Percentiles rank a stretch among this genome's conserved stretches.
Conservation (phyloP, 1,140 invertebrate species). For the Stegodyphus mimosarum region DNA sequence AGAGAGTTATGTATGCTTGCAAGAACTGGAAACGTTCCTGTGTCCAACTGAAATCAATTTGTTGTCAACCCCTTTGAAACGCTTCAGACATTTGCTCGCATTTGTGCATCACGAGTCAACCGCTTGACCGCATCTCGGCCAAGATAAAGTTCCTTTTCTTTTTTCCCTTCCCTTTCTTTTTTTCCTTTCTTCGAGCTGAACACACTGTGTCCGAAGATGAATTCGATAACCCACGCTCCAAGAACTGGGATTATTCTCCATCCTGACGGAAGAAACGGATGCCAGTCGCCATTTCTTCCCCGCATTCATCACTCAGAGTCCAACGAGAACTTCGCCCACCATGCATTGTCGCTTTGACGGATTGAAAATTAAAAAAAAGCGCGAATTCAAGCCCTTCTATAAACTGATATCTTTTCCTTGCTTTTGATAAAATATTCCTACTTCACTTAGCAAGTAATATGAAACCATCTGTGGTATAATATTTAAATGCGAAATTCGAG, state of each 20-base stretch:
- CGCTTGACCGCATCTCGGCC: too few relatives aligned
- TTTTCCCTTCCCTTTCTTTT: neutral
- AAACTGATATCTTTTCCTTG: too few relatives aligned
- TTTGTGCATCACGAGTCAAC: too few relatives aligned
- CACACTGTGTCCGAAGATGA: conserved; percentile 37
- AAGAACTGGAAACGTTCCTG: too few relatives aligned
- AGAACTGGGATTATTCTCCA: conserved; percentile 50
- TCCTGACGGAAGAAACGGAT: conserved; percentile 39
- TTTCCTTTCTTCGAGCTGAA: neutral
- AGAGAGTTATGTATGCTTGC: too few relatives aligned
- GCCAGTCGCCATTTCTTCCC: neutral
- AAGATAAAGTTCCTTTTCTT: conserved; percentile 22
- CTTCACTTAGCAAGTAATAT: too few relatives aligned
- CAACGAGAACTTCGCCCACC: neutral
- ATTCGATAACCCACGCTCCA: conserved; percentile 52
- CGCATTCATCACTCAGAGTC: conserved; percentile 1
- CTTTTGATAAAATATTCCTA: too few relatives aligned
- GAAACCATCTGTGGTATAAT: too few relatives aligned
- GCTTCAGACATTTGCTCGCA: too few relatives aligned
- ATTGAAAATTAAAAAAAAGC: neutral
- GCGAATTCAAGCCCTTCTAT: neutral
- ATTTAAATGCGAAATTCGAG: too few relatives aligned
- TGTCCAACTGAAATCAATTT: too few relatives aligned
- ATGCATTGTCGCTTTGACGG: neutral
- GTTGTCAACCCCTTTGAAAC: too few relatives aligned